Percentiles rank a stretch among this genome's conserved stretches.
Evolutionary conservation across 2,888 invertebrate genomes (phyloP).

Genomic region (Bugula neritina): DNA sequence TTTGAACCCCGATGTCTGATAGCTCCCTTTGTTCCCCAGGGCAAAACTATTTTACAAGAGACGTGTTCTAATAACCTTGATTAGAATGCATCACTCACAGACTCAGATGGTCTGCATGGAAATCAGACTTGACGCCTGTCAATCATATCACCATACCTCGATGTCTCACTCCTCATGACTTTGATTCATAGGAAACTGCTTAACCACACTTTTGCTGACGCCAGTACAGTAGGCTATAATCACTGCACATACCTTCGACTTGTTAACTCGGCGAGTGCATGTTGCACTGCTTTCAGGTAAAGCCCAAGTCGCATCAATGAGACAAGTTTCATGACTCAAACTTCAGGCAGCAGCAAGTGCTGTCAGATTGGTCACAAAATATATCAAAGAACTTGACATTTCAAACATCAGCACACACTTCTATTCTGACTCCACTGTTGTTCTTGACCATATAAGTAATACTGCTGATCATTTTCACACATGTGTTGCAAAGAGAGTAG

Average conservation of each 20-base stretch:
- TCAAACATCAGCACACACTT: slow-evolving; percentile 7
- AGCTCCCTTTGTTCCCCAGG: slow-evolving; percentile 31
- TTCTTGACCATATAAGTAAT: slow-evolving; percentile 34
- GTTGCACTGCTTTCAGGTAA: slow-evolving; percentile 30
- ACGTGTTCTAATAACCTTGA: slow-evolving; percentile 27
- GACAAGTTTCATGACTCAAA: slow-evolving; percentile 29
- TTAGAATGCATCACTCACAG: slow-evolving; percentile 27
- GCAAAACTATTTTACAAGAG: slow-evolving; percentile 29
- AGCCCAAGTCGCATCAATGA: slow-evolving; percentile 31
- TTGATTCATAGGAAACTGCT: background rate
- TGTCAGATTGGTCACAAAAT: slow-evolving; percentile 27
- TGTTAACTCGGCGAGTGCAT: slow-evolving; percentile 25
- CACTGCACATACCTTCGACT: slow-evolving; percentile 28
- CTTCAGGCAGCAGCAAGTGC: slow-evolving; percentile 28
- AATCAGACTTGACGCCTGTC: slow-evolving; percentile 1
- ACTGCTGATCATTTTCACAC: slow-evolving; percentile 33
- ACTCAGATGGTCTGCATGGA: slow-evolving; percentile 13
- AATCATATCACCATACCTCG: slow-evolving; percentile 5
- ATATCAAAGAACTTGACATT: slow-evolving; percentile 28
- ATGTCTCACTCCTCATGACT: slow-evolving; percentile 6
- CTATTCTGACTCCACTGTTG: slow-evolving; percentile 31
- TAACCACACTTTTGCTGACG: slow-evolving; percentile 26
- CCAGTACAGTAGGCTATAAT: slow-evolving; percentile 26
- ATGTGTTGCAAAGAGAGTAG: slow-evolving; percentile 36
- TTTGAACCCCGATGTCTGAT: slow-evolving; percentile 34